Evolutionary conservation across 2,113 vertebrate genomes (phyloP), one percentile per base, ranked within the genome.

Genomic region (Nyctibius bracteatus): DNA sequence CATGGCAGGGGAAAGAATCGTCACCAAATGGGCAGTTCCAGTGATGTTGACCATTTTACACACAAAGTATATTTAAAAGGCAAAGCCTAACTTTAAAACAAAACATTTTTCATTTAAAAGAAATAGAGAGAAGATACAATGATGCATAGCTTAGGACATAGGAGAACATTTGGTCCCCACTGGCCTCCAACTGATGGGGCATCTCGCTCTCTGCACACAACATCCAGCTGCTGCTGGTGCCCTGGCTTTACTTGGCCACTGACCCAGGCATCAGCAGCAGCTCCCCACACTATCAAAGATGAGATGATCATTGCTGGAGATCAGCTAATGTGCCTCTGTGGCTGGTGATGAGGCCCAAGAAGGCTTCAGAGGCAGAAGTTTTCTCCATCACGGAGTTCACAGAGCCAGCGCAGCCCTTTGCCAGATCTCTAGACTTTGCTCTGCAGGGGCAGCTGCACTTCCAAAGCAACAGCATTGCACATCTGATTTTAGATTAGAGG

Each of bases 401-500:
- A 27, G 24, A 2, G 3, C 31, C 28, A 7, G 21, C 12, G 0
- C 43, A 52, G 43, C 71, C 46, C 39, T 79, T 54, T 58, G 22
- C 65, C 49, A 65, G 67, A 27, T 68, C 73, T 90, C 55, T 6
- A 58, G 68, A 44, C 58, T 92, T 92, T 52, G 46, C 91, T 79
- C 78, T 33, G 35, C 6, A 1, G 81, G 78, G 63, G 52, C 90
- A 96, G 72, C 93, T 89, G 78, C 28, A 11, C 71, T 86, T 90
- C 35, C 65, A 77, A 67, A 96, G 82, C 57, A 84, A 27, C 3
- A 0, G 61, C 1, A 0, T 63, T 66, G 43, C 47, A 46, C 46
- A 94, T 90, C 96, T 96, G 93, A 96, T 97, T 96, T 95, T 51
- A 95, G 90, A 92, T 31, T 33, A 96, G 92, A 92, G 46, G 62